Evolutionary conservation across 2,888 invertebrate genomes (phyloP).

Genomic region (Tigriopus californicus): DNA sequence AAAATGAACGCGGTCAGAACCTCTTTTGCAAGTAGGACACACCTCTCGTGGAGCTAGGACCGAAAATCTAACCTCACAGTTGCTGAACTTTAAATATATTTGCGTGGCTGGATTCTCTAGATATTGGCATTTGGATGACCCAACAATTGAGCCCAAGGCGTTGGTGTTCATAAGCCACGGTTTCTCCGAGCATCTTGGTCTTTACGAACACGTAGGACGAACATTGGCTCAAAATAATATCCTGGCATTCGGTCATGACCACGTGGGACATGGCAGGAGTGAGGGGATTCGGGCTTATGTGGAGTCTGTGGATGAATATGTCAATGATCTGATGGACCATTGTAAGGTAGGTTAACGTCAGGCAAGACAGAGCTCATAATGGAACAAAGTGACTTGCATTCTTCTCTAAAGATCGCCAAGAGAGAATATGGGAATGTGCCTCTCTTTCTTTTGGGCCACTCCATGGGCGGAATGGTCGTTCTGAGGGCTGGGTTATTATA

Average conservation of each 20-base stretch:
- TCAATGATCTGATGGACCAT: neutral
- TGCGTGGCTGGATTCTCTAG: too few relatives aligned
- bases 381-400: too few relatives aligned
- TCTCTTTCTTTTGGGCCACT: slow-evolving; percentile 8
- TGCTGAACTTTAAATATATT: too few relatives aligned
- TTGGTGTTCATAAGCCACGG: slow-evolving; percentile 22
- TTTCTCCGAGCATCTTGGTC: slow-evolving; percentile 21
- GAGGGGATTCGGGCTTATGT: neutral
- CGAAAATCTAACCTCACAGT: too few relatives aligned
- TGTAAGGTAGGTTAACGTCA: too few relatives aligned
- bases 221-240: slow-evolving; percentile 18
- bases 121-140: too few relatives aligned
- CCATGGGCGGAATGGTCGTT: slow-evolving; percentile 28
- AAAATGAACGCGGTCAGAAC: too few relatives aligned
- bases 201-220: slow-evolving; percentile 20
- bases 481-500: slow-evolving; percentile 24
- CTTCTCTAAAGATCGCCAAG: neutral
- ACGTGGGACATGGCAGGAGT: slow-evolving; percentile 30
- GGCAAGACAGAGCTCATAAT: too few relatives aligned
- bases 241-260: slow-evolving; percentile 22
- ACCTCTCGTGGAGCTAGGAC: too few relatives aligned
- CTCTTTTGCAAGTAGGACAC: too few relatives aligned
- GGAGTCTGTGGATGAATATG: neutral
- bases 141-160: slow-evolving; percentile 11
- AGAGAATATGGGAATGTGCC: neutral